Conservation (phyloP, 2,113 vertebrate genomes). For the Lepisosteus osseus region DNA sequence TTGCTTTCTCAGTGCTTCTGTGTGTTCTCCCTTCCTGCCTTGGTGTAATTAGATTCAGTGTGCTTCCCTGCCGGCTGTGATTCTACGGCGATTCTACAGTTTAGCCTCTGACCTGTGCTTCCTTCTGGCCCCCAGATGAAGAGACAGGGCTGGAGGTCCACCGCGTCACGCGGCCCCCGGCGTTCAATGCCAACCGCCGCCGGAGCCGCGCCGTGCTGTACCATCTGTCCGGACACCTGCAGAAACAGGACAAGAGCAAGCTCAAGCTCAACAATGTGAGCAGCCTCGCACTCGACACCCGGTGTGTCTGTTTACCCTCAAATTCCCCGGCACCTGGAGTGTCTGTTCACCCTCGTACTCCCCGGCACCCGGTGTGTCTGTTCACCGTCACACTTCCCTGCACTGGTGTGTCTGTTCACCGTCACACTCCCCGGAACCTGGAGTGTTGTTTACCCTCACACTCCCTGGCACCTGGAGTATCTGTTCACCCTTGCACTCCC, state of each 20-base stretch:
- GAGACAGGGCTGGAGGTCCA: constrained; percentile 71
- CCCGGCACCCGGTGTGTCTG: neutral
- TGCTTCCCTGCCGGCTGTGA: too few relatives aligned
- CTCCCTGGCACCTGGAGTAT: neutral
- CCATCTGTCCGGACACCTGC: constrained; percentile 75
- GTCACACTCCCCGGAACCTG: neutral
- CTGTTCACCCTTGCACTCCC: too few relatives aligned
- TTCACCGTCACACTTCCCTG: neutral
- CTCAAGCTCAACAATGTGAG: constrained; percentile 78
- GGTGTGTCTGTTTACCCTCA: neutral
- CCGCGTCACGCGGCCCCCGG: constrained; percentile 64
- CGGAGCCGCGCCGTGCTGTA: constrained; percentile 76
- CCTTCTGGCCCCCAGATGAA: constrained; percentile 51
- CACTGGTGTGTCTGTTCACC: neutral
- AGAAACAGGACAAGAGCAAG: constrained; percentile 80
- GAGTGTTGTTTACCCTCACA: neutral
- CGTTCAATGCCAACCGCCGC: constrained; percentile 71
- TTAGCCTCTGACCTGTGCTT: constrained; percentile 7
- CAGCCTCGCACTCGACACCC: neutral
- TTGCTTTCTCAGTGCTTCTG: too few relatives aligned
- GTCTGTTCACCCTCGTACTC: neutral
- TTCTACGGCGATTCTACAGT: too few relatives aligned
- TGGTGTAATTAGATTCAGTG: too few relatives aligned
- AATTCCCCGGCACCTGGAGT: neutral
- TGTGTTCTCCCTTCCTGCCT: too few relatives aligned